phyloP scores from a whole-genome alignment of 2,888 invertebrate species.

The Deilephila porcellus region DNA sequence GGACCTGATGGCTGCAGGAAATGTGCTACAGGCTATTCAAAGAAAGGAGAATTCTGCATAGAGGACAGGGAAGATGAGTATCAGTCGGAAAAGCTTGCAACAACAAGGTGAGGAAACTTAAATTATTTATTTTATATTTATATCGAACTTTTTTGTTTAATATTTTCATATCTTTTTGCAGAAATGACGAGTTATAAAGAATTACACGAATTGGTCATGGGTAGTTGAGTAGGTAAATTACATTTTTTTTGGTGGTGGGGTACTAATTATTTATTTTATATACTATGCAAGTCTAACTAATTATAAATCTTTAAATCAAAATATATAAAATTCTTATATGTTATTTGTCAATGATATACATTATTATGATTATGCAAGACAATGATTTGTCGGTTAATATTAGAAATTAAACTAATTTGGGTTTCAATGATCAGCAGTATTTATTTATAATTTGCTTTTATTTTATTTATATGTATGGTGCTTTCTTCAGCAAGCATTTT shows the following conservation, averaged over 20 bases:
- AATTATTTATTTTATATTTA: conserved; percentile 28
- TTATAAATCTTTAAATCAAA: neutral
- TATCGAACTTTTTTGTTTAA: conserved; percentile 31
- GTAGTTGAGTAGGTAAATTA: conserved; percentile 62
- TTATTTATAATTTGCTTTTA: conserved; percentile 24
- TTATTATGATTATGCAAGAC: neutral
- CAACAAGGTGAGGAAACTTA: conserved; percentile 61
- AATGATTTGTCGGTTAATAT: too few species aligned
- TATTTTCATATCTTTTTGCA: conserved; percentile 61
- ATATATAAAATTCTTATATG: neutral
- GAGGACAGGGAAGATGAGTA: conserved; percentile 84
- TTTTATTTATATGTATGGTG: conserved; percentile 1
- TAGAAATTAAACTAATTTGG: too few species aligned
- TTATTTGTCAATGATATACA: neutral
- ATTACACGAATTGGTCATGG: conserved; percentile 45
- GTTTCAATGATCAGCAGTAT: neutral
- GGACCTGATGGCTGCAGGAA: conserved; percentile 95
- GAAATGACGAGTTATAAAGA: conserved; percentile 73
- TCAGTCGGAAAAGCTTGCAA: conserved; percentile 64
- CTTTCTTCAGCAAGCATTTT: neutral
- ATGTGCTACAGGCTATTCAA: conserved; percentile 90
- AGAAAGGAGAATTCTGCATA: conserved; percentile 90
- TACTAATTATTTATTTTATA: conserved; percentile 1
- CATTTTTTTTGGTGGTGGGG: conserved; percentile 62
- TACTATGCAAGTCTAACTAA: neutral